Conservation (phyloP, 2,113 vertebrate species). For the Myrmecobius fasciatus region DNA sequence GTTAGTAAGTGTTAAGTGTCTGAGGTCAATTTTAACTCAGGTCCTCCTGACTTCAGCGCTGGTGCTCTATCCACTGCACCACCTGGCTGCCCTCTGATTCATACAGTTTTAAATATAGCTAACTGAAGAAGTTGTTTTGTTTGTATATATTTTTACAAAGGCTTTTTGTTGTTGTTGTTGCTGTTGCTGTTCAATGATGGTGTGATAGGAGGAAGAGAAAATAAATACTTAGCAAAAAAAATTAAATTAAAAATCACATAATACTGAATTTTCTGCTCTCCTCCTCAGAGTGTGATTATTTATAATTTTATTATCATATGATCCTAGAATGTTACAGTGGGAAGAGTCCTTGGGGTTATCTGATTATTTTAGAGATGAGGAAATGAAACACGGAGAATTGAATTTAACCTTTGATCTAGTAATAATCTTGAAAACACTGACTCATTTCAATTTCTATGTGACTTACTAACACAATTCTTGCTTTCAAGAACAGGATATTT, state of each 20-base stretch:
- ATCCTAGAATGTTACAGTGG: background rate
- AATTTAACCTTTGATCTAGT: background rate
- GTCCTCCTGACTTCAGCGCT: too few species aligned
- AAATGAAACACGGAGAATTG: background rate
- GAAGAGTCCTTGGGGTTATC: background rate
- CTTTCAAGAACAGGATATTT: background rate
- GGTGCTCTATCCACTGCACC: too few species aligned
- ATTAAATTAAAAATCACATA: background rate
- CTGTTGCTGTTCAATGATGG: background rate
- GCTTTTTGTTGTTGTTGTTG: background rate
- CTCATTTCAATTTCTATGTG: background rate
- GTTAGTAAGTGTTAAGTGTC: too few species aligned
- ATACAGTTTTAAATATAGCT: background rate
- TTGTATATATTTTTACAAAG: background rate
- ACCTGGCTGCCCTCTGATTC: too few species aligned
- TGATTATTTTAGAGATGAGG: background rate
- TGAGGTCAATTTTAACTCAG: too few species aligned
- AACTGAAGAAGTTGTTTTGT: background rate
- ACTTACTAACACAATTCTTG: background rate
- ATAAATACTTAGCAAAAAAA: background rate
- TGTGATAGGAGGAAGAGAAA: background rate
- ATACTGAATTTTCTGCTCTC: conserved; percentile 1
- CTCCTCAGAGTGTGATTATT: conserved; percentile 3
- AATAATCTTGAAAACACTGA: background rate
- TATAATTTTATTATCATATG: background rate